These are phyloP conservation scores for Leucozona laternaria DNA, from an alignment of 2,888 invertebrate species.

Conservation along the genomic window DNA sequence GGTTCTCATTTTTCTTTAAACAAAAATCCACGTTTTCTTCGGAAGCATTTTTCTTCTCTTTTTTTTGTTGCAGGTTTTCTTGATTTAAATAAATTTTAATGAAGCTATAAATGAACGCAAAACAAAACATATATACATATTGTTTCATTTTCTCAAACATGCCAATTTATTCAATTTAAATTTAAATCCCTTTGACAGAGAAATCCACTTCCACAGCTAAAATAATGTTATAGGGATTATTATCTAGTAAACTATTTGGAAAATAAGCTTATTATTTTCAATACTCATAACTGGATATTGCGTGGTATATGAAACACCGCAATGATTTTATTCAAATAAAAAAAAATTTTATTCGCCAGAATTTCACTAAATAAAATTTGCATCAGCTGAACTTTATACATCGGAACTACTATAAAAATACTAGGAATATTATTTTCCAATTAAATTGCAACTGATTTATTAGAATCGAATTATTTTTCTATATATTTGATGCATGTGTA, in stretches of 20 bases:
- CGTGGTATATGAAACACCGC: not conserved
- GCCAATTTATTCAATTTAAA: not conserved
- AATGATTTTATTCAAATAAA: not conserved
- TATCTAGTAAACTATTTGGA: not conserved
- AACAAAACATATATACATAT: not conserved
- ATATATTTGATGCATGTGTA: not conserved
- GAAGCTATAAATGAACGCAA: not conserved
- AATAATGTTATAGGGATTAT: not conserved
- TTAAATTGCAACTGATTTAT: not conserved
- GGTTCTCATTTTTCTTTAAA: too few relatives aligned
- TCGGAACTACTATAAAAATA: not conserved
- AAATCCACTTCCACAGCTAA: not conserved
- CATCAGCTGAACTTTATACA: not conserved
- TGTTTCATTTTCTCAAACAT: not conserved
- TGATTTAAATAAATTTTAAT: not conserved
- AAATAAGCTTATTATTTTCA: not conserved
- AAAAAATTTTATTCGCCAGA: not conserved
- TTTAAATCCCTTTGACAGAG: constrained; percentile 1
- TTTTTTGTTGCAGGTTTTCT: too few relatives aligned
- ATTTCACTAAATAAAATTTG: constrained; percentile 6
- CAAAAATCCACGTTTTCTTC: not conserved
- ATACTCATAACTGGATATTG: not conserved
- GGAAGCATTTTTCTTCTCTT: not conserved
- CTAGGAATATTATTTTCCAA: not conserved
- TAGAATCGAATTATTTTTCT: not conserved